Evolutionary conservation across 2,113 vertebrate genomes (phyloP), one percentile per base, ranked within the genome.

Genomic region (Nicator chloris): DNA sequence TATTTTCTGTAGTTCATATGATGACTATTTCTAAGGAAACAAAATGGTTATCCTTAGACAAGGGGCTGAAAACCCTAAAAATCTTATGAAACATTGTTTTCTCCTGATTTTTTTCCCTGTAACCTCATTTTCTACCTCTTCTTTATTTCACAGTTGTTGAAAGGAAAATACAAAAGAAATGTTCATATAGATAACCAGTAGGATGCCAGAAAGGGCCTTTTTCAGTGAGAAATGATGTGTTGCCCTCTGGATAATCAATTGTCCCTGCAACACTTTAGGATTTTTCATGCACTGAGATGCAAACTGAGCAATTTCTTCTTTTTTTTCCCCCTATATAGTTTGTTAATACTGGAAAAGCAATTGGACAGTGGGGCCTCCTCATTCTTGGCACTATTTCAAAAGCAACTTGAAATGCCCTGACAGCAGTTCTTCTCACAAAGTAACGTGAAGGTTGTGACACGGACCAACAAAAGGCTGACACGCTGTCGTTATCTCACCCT

Each of bases 361-460:
- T 92, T 92, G 96, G 95, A 96, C 94, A 95, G 92, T 96, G 92
- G 95, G 88, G 93, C 42, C 92, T 90, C 94, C 89, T 96, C 86
- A 92, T 91, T 96, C 94, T 95, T 96, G 95, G 91, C 92, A 91
- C 92, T 93, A 87, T 97, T 97, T 97, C 95, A 97, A 96, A 97
- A 93, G 92, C 88, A 73, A 93, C 92, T 94, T 96, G 92, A 96
- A 97, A 97, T 96, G 95, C 94, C 96, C 94, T 97, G 90, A 90
- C 96, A 97, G 95, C 96, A 95, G 92, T 91, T 93, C 92, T 88
- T 91, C 96, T 93, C 75, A 97, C 88, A 97, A 97, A 94, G 84
- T 96, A 96, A 95, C 2, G 49, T 90, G 56, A 76, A 96, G 95
- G 93, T 96, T 97, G 93, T 94, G 95, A 97, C 96, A 96, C 60